Evolutionary conservation across 2,113 vertebrate genomes (phyloP).

Genomic region (Phyllostomus hastatus): DNA sequence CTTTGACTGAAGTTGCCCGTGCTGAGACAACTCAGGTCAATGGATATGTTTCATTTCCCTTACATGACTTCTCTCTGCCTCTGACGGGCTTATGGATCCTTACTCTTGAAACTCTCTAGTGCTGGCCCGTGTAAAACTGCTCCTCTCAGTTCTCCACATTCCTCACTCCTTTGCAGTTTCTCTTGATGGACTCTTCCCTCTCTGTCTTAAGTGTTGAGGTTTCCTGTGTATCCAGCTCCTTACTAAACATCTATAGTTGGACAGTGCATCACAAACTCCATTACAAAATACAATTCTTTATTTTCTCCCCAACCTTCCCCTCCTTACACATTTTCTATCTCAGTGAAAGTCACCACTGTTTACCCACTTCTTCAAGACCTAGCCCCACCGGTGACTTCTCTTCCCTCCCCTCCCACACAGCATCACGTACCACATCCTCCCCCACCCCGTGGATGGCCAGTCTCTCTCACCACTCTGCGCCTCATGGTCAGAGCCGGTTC

Average conservation of each 20-base stretch:
- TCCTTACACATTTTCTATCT: background rate
- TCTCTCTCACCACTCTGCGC: background rate
- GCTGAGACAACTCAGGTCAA: background rate
- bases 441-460: too few species aligned
- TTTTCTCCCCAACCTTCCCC: background rate
- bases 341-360: background rate
- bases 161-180: background rate
- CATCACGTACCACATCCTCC: background rate
- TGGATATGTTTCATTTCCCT: background rate
- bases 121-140: fast-evolving
- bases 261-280: background rate
- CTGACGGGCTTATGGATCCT: background rate
- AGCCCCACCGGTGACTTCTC: background rate
- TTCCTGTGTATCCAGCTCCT: background rate
- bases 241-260: background rate
- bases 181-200: background rate
- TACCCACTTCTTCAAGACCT: background rate
- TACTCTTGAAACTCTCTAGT: background rate
- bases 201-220: background rate
- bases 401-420: background rate
- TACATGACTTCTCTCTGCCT: background rate
- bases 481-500: background rate
- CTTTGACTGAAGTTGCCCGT: background rate
- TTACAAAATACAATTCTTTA: background rate
- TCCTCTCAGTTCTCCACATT: background rate